phyloP scores from a whole-genome alignment of 2,113 vertebrate genomes.

The Cyprinodon tularosa region DNA sequence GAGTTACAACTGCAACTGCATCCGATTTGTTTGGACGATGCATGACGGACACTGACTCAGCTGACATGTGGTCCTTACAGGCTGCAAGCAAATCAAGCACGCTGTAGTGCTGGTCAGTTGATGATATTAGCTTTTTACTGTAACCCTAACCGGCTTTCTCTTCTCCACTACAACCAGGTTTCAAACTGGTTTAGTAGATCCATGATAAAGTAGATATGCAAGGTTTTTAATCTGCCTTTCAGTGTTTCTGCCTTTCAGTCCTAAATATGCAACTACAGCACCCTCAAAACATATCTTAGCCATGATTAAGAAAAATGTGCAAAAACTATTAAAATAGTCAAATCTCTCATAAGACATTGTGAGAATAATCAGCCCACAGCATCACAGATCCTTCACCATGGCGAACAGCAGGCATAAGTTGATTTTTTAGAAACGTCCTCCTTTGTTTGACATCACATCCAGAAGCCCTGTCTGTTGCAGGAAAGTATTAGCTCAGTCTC shows the following conservation, averaged over 20 bases:
- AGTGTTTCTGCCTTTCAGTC: neutral
- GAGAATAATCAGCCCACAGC: too few relatives aligned
- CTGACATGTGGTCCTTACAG: neutral
- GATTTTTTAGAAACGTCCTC: too few relatives aligned
- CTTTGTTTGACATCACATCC: too few relatives aligned
- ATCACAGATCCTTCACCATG: too few relatives aligned
- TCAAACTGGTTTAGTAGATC: neutral
- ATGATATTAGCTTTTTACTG: neutral
- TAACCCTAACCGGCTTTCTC: too few relatives aligned
- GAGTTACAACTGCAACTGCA: conserved; percentile 35
- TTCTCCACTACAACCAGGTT: neutral
- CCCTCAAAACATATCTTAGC: neutral
- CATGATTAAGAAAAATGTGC: neutral
- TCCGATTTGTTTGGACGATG: conserved; percentile 38
- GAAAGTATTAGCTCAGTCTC: too few relatives aligned
- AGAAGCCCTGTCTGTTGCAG: too few relatives aligned
- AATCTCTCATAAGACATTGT: too few relatives aligned
- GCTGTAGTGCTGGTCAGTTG: too few relatives aligned
- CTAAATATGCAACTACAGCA: neutral
- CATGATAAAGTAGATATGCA: neutral
- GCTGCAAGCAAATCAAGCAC: neutral
- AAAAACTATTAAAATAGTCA: neutral
- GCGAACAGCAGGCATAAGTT: too few relatives aligned
- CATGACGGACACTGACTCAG: conserved; percentile 46
- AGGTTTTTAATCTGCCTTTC: neutral